A percentile compares a stretch with the other conserved stretches of the same genome.
These are phyloP conservation scores for Leptinotarsa tumamoca DNA, from an alignment of 2,888 invertebrate genomes.

Conservation along the genomic window DNA sequence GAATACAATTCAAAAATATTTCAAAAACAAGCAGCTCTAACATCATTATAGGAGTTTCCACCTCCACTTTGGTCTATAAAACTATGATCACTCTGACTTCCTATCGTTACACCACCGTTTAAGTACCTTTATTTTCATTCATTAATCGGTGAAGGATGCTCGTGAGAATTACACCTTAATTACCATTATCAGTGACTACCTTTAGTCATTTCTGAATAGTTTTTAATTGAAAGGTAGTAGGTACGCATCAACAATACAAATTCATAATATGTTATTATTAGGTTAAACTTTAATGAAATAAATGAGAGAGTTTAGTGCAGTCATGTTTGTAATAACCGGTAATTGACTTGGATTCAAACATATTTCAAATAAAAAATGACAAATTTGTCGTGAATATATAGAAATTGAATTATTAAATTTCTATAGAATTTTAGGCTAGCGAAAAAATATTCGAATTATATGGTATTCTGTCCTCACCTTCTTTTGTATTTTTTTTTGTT, in stretches of 20 bases:
- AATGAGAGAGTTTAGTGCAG: background rate
- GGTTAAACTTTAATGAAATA: background rate
- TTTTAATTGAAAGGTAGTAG: conserved; percentile 11
- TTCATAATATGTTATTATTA: conserved; percentile 8
- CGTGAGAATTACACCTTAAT: conserved; percentile 5
- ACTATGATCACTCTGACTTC: background rate
- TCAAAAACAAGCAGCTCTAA: too few relatives aligned
- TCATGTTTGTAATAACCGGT: conserved; percentile 8
- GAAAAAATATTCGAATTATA: too few relatives aligned
- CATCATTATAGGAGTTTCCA: too few relatives aligned
- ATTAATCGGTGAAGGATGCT: conserved; percentile 10
- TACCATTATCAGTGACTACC: conserved; percentile 2
- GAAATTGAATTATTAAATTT: too few relatives aligned
- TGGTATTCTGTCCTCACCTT: too few relatives aligned
- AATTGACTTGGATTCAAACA: background rate
- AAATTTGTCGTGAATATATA: background rate
- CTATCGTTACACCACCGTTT: background rate
- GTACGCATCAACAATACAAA: background rate
- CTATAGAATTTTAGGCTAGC: too few relatives aligned
- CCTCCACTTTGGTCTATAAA: too few relatives aligned
- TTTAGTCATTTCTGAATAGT: conserved; percentile 2
- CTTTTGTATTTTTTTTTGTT: too few relatives aligned
- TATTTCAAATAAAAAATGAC: background rate
- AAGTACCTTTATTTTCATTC: background rate
- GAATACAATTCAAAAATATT: too few relatives aligned